phyloP scores from a whole-genome alignment of 2,797 vertebrate species.

The Ceryle rudis region DNA sequence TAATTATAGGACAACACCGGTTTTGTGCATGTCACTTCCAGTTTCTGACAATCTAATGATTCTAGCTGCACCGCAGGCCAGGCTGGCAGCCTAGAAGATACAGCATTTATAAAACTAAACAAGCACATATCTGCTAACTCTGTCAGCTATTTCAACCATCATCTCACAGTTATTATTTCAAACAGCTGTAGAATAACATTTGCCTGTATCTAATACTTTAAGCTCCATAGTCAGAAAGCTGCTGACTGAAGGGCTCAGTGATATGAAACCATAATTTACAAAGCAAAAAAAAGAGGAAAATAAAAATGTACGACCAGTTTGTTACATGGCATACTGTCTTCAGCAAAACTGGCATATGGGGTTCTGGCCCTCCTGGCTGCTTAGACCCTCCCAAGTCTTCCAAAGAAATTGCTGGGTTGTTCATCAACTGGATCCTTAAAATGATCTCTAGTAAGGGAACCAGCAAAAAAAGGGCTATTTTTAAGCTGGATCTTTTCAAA shows the following conservation, averaged over 20 bases:
- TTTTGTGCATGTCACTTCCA: not conserved
- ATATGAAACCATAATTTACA: not conserved
- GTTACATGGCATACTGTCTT: not conserved
- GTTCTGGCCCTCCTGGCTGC: not conserved
- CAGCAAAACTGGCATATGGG: not conserved
- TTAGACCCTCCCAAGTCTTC: not conserved
- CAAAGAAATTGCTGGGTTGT: not conserved
- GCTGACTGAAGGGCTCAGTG: not conserved
- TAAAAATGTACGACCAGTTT: not conserved
- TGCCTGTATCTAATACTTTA: not conserved
- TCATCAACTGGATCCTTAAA: not conserved
- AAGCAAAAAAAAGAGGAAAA: not conserved
- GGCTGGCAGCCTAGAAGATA: not conserved
- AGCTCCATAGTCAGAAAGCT: not conserved
- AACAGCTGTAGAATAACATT: slow-evolving; percentile 29
- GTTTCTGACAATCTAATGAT: not conserved
- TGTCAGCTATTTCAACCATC: not conserved
- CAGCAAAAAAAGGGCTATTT: not conserved
- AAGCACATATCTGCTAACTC: not conserved
- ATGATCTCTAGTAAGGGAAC: not conserved
- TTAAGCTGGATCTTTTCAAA: not conserved
- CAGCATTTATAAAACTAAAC: not conserved
- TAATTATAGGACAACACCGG: not conserved
- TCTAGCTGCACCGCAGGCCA: not conserved
- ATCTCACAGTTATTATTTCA: slow-evolving; percentile 15